Conservation (phyloP, 2,888 invertebrate genomes). For the Zygogramma bicolorata region DNA sequence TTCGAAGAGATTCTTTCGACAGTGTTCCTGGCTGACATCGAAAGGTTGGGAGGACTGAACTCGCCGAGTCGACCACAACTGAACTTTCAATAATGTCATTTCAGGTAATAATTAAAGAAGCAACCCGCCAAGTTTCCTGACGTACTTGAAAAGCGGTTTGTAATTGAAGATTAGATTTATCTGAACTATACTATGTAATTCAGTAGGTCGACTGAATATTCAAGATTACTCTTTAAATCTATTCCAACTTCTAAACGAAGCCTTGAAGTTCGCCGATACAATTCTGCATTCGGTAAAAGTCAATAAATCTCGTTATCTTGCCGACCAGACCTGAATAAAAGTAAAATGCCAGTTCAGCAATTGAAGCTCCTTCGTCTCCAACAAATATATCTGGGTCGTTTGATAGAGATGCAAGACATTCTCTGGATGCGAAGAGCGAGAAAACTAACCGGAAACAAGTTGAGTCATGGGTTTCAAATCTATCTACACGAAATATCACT, state of each 20-base stretch:
- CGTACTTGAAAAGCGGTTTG: too few species aligned
- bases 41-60: too few species aligned
- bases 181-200: too few species aligned
- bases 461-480: not conserved
- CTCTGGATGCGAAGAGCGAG: not conserved
- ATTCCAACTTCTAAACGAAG: too few species aligned
- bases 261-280: not conserved
- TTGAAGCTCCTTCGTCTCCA: not conserved
- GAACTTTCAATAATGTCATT: too few species aligned
- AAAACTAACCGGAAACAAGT: not conserved
- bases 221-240: not conserved
- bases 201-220: too few species aligned
- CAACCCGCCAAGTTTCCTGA: too few species aligned
- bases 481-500: not conserved
- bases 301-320: not conserved
- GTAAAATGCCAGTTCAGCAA: not conserved
- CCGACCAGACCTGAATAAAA: not conserved
- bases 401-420: not conserved
- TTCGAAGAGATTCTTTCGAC: too few species aligned
- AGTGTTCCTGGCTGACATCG: too few species aligned
- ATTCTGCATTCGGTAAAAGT: not conserved
- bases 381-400: not conserved
- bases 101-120: too few species aligned
- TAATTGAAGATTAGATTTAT: too few species aligned
- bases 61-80: too few species aligned